Conservation (phyloP, 2,113 vertebrate genomes). For the Hemibagrus wyckioides region DNA sequence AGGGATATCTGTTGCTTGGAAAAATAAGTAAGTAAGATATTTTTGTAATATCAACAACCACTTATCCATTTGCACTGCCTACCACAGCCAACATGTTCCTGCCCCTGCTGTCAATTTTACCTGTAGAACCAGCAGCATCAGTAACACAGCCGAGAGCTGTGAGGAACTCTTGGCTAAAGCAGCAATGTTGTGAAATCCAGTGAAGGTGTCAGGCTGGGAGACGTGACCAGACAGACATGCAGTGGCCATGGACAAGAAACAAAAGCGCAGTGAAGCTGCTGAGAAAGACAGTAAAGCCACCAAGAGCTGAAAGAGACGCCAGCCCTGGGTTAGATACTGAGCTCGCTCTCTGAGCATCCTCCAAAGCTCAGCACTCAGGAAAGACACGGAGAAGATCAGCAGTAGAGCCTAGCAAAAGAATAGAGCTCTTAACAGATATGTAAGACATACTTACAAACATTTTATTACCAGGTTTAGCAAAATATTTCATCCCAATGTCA, state of each 20-base stretch:
- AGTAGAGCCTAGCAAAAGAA: slow-evolving; percentile 65
- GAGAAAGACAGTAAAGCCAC: slow-evolving; percentile 66
- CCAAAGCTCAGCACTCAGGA: slow-evolving; percentile 63
- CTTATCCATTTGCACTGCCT: neutral
- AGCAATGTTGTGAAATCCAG: slow-evolving; percentile 67
- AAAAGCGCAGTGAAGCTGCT: slow-evolving; percentile 67
- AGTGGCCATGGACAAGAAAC: slow-evolving; percentile 57
- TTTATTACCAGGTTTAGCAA: neutral
- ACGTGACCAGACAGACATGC: slow-evolving; percentile 60
- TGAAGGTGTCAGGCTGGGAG: slow-evolving; percentile 57
- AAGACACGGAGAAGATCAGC: slow-evolving; percentile 66
- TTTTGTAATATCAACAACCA: neutral
- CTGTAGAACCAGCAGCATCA: slow-evolving; percentile 72
- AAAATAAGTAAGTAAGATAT: neutral
- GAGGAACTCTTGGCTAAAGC: slow-evolving; percentile 62
- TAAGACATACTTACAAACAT: neutral
- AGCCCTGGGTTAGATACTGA: slow-evolving; percentile 48
- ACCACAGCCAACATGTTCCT: neutral
- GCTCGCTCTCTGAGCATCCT: slow-evolving; percentile 54
- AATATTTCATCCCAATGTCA: neutral
- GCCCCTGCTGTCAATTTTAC: slow-evolving; percentile 46
- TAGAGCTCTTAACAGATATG: neutral
- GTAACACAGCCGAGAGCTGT: slow-evolving; percentile 69
- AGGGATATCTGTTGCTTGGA: neutral
- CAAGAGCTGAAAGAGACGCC: slow-evolving; percentile 63